Conservation (phyloP, 2,113 vertebrate species). For the Helogale parvula region DNA sequence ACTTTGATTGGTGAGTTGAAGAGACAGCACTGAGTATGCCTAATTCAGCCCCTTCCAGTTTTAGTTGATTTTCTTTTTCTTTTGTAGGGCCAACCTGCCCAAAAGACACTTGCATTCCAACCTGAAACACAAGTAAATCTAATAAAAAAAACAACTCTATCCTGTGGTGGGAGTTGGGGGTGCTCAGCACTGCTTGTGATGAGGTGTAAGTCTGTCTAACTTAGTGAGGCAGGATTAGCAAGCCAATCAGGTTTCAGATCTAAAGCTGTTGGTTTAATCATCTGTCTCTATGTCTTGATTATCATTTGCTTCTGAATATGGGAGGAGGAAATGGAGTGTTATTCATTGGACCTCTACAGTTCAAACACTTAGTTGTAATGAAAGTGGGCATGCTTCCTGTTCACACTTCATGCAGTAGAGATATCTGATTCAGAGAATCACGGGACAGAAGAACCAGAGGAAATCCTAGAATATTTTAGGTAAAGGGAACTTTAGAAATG, state of each 20-base stretch:
- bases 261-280: not conserved
- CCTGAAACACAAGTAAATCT: not conserved
- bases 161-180: rapidly evolving
- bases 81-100: not conserved
- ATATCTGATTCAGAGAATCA: not conserved
- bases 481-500: conserved; percentile 21
- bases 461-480: conserved; percentile 16
- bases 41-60: not conserved
- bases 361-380: not conserved
- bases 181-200: not conserved
- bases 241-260: not conserved
- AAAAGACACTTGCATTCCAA: not conserved
- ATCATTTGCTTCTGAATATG: not conserved
- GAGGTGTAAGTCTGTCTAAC: not conserved
- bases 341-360: not conserved
- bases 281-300: not conserved
- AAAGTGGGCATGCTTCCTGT: not conserved
- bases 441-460: not conserved
- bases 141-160: not conserved
- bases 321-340: not conserved
- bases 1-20: not conserved
- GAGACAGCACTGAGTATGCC: not conserved
- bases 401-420: not conserved
- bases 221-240: not conserved
- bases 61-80: not conserved